Evolutionary conservation across 2,113 vertebrate species (phyloP).

Genomic region (Microtus pennsylvanicus): DNA sequence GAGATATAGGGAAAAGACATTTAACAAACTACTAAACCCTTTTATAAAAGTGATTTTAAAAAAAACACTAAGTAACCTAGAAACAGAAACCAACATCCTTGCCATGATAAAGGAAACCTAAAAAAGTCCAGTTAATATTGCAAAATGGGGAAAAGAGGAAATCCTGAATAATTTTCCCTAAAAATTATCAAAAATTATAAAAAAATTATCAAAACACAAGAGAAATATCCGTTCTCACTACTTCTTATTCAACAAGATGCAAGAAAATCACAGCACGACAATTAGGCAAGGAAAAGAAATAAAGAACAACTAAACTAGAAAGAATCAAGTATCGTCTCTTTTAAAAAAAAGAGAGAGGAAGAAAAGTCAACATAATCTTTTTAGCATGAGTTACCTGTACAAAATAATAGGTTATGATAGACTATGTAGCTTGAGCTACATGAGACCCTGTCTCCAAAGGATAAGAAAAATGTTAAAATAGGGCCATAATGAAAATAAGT

Average conservation of each 20-base stretch:
- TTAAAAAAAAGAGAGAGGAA: too few relatives aligned
- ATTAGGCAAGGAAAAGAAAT: neutral
- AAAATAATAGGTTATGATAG: neutral
- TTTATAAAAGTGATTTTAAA: neutral
- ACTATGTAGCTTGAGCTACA: neutral
- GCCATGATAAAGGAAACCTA: neutral
- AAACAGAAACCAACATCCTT: neutral
- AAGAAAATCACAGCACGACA: neutral
- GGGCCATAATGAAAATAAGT: neutral
- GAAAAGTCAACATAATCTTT: neutral
- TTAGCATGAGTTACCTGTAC: neutral
- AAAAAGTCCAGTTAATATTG: neutral
- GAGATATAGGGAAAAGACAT: neutral
- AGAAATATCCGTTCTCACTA: neutral
- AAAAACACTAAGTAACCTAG: neutral
- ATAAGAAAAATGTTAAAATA: neutral
- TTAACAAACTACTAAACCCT: neutral
- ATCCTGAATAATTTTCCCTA: neutral
- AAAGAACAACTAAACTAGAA: neutral
- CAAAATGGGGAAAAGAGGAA: neutral
- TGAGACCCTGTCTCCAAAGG: neutral
- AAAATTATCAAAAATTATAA: neutral
- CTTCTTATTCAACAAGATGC: constrained; percentile 9
- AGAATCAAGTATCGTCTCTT: neutral
- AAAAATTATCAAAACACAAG: neutral